Evolutionary conservation across 2,888 invertebrate species (phyloP).

Genomic region (Synanthedon formicaeformis): DNA sequence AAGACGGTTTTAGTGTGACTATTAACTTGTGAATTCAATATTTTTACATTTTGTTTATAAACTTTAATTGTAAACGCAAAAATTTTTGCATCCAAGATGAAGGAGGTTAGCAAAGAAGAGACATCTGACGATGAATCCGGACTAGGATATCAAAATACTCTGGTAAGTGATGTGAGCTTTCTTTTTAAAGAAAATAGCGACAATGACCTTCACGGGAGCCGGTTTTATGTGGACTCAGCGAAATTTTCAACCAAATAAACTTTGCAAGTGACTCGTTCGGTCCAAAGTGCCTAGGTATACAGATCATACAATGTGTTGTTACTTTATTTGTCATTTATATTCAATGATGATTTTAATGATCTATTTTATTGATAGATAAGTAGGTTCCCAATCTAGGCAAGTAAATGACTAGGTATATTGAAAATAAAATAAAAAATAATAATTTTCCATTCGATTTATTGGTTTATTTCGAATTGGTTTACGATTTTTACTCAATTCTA

Average conservation of each 20-base stretch:
- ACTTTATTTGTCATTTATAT: too few relatives aligned
- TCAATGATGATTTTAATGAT: too few relatives aligned
- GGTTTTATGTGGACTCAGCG: background rate
- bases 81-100: conserved; percentile 39
- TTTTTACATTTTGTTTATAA: background rate
- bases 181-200: conserved; percentile 36
- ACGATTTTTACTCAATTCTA: too few relatives aligned
- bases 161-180: conserved; percentile 69
- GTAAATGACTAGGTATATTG: too few relatives aligned
- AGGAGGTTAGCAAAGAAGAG: conserved; percentile 48
- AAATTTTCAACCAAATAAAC: background rate
- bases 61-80: conserved; percentile 1
- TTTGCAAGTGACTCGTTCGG: too few relatives aligned
- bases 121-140: conserved; percentile 73
- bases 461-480: too few relatives aligned
- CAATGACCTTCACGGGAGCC: background rate
- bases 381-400: too few relatives aligned
- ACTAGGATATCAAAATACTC: conserved; percentile 77
- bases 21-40: background rate
- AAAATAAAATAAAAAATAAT: too few relatives aligned
- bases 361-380: too few relatives aligned
- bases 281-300: too few relatives aligned
- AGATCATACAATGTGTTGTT: too few relatives aligned
- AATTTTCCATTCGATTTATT: too few relatives aligned
- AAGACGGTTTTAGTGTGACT: background rate